A percentile compares a stretch with the other conserved stretches of the same genome.
Conservation (phyloP, 2,113 vertebrate genomes). For the Chloroceryle aenea region DNA sequence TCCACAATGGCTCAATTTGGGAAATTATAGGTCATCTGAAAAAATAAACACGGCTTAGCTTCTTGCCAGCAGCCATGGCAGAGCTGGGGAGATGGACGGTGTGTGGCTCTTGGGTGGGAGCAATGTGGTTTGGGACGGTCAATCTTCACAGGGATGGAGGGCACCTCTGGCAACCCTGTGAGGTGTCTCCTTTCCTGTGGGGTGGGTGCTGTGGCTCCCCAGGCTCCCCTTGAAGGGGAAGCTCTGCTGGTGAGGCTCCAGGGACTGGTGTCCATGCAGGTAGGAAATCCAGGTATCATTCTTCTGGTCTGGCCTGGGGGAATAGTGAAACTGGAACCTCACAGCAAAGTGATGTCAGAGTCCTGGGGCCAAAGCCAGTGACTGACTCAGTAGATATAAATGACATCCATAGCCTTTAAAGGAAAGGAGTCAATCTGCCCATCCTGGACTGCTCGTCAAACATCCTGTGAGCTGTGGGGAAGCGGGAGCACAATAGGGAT, state of each 20-base stretch:
- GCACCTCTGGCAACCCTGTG: rapidly evolving
- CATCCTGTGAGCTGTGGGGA: rapidly evolving
- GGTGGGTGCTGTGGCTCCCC: too few relatives aligned
- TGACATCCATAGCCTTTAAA: neutral
- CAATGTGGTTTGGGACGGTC: neutral
- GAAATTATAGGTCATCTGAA: conserved; percentile 34
- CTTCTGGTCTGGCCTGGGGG: rapidly evolving
- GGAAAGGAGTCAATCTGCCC: rapidly evolving
- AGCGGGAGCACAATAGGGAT: rapidly evolving
- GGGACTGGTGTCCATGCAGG: neutral
- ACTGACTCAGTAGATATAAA: neutral
- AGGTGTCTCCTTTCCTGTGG: neutral
- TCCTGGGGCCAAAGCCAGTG: neutral
- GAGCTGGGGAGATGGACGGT: neutral
- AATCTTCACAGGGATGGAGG: neutral
- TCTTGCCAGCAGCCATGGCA: neutral
- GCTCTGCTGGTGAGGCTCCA: rapidly evolving
- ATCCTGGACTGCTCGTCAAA: rapidly evolving
- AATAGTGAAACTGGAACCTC: rapidly evolving
- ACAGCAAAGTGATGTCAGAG: rapidly evolving
- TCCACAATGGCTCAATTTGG: neutral
- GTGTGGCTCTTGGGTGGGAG: neutral
- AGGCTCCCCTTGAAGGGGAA: neutral
- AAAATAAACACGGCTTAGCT: neutral
- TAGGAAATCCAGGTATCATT: neutral